A percentile compares a stretch with the other conserved stretches of the same genome.
phyloP scores from a whole-genome alignment of 2,888 invertebrate genomes.

The Nomada lathburiana region DNA sequence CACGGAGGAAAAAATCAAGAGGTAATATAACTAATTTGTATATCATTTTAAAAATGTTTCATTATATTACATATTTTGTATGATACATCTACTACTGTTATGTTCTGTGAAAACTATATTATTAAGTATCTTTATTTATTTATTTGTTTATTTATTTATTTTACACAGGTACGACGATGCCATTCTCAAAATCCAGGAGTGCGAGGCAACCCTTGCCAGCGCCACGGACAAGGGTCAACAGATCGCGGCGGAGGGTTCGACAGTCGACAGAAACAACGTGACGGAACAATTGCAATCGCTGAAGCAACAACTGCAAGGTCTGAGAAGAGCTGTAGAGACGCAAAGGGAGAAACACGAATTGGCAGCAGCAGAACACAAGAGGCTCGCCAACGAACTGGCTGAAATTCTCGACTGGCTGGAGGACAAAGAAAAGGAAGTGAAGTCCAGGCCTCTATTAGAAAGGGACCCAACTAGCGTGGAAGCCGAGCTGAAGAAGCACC shows the following conservation, averaged over 20 bases:
- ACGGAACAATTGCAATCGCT: constrained; percentile 94
- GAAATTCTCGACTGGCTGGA: constrained; percentile 93
- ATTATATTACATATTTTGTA: not conserved
- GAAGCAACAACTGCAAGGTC: constrained; percentile 92
- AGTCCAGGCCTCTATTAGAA: constrained; percentile 92
- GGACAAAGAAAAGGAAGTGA: constrained; percentile 91
- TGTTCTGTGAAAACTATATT: too few relatives aligned
- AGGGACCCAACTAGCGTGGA: constrained; percentile 92
- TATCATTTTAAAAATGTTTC: not conserved
- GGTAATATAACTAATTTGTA: constrained; percentile 75
- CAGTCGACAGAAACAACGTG: constrained; percentile 93
- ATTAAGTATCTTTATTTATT: not conserved
- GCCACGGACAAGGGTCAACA: constrained; percentile 97
- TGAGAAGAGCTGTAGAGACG: constrained; percentile 93
- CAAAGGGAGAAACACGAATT: constrained; percentile 95
- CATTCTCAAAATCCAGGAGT: constrained; percentile 94
- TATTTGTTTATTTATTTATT: not conserved
- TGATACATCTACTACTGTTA: too few relatives aligned
- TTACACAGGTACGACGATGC: constrained; percentile 89
- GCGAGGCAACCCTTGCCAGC: constrained; percentile 93
- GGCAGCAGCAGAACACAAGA: constrained; percentile 94
- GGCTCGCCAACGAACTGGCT: constrained; percentile 93
- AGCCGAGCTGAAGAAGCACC: constrained; percentile 92
- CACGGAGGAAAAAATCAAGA: constrained; percentile 93
- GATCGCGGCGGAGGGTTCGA: constrained; percentile 95